phyloP scores from a whole-genome alignment of 2,113 vertebrate genomes.

The Philantomba maxwellii region DNA sequence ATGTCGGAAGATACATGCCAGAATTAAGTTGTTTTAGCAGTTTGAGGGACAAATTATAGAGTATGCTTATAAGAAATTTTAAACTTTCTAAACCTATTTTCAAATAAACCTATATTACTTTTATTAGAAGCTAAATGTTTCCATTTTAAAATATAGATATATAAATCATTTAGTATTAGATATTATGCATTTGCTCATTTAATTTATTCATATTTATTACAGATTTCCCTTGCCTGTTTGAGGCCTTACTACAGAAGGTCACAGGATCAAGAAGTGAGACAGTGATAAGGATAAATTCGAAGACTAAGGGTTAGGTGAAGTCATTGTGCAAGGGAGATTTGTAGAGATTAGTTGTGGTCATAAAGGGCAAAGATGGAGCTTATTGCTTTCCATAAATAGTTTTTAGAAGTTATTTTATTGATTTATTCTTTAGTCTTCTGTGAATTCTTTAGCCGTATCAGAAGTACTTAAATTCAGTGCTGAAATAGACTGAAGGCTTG shows the following conservation, averaged over 20 bases:
- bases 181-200: not conserved
- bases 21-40: not conserved
- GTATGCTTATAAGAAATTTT: not conserved
- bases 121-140: not conserved
- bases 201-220: not conserved
- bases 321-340: not conserved
- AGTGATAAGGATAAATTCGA: not conserved
- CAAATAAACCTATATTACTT: not conserved
- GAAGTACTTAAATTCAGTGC: not conserved
- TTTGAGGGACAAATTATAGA: not conserved
- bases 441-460: not conserved
- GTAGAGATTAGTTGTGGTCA: not conserved
- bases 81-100: not conserved
- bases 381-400: not conserved
- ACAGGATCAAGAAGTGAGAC: not conserved
- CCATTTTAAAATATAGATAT: not conserved
- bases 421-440: not conserved
- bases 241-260: not conserved
- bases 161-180: not conserved
- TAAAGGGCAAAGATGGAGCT: not conserved
- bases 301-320: not conserved
- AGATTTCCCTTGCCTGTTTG: not conserved
- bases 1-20: not conserved
- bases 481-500: not conserved
- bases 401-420: conserved; percentile 14